Conservation (phyloP, 2,113 vertebrate genomes). For the Cairina moschata region DNA sequence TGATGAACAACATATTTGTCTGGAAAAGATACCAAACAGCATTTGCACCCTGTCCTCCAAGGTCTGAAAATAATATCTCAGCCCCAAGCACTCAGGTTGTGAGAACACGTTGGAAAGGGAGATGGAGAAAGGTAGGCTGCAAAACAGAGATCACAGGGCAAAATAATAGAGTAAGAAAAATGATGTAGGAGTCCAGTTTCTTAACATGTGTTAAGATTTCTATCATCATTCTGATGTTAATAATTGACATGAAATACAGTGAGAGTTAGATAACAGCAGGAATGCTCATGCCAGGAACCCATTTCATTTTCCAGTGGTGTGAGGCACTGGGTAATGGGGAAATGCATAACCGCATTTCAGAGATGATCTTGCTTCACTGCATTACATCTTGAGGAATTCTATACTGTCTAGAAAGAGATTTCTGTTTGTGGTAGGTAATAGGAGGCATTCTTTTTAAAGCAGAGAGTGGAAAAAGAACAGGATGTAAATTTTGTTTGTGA, state of each 20-base stretch:
- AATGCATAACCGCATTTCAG: background rate
- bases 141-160: slow-evolving; percentile 1
- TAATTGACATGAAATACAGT: slow-evolving; percentile 70
- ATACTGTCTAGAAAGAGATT: background rate
- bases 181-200: slow-evolving; percentile 45
- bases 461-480: background rate
- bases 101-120: background rate
- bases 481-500: background rate
- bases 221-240: slow-evolving; percentile 74
- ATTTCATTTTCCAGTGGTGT: slow-evolving; percentile 46
- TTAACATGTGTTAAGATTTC: slow-evolving; percentile 68
- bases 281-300: slow-evolving; percentile 25
- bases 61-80: background rate
- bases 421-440: background rate
- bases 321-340: slow-evolving; percentile 16
- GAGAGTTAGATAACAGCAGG: slow-evolving; percentile 66
- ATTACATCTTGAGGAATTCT: background rate
- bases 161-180: slow-evolving; percentile 59
- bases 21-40: background rate
- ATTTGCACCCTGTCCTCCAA: background rate
- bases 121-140: background rate
- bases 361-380: background rate
- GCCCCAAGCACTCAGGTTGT: background rate
- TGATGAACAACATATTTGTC: background rate
- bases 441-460: background rate